phyloP scores from a whole-genome alignment of 2,113 vertebrate species.

The Mesoclemmys tuberculata region DNA sequence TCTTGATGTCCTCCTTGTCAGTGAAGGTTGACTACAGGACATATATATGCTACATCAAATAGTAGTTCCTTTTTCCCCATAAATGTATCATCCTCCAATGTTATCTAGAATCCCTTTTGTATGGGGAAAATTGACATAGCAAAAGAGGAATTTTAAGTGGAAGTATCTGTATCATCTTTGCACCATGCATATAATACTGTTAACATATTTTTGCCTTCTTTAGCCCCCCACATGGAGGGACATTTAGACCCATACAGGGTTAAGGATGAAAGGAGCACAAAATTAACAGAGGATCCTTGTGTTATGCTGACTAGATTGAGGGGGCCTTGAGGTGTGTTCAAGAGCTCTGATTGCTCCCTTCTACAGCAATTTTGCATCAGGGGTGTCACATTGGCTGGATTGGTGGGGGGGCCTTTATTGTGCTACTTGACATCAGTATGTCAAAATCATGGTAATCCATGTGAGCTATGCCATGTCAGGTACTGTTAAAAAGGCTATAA shows the following conservation, averaged over 20 bases:
- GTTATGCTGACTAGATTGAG: too few relatives aligned
- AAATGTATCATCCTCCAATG: not conserved
- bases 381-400: too few relatives aligned
- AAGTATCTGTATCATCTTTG: rapidly evolving
- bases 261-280: not conserved
- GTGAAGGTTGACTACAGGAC: not conserved
- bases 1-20: not conserved
- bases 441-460: too few relatives aligned
- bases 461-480: too few relatives aligned
- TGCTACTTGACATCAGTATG: too few relatives aligned
- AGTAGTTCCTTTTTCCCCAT: not conserved
- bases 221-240: not conserved
- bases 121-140: not conserved
- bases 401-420: too few relatives aligned
- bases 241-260: not conserved
- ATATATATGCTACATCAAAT: not conserved
- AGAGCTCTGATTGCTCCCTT: too few relatives aligned
- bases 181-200: not conserved
- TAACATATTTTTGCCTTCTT: not conserved
- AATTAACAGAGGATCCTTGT: not conserved
- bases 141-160: not conserved
- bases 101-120: not conserved
- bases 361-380: too few relatives aligned
- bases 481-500: too few relatives aligned
- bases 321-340: too few relatives aligned